Evolutionary conservation across 2,113 vertebrate species (phyloP), one percentile per base, ranked within the genome.

Genomic region (Scophthalmus maximus): DNA sequence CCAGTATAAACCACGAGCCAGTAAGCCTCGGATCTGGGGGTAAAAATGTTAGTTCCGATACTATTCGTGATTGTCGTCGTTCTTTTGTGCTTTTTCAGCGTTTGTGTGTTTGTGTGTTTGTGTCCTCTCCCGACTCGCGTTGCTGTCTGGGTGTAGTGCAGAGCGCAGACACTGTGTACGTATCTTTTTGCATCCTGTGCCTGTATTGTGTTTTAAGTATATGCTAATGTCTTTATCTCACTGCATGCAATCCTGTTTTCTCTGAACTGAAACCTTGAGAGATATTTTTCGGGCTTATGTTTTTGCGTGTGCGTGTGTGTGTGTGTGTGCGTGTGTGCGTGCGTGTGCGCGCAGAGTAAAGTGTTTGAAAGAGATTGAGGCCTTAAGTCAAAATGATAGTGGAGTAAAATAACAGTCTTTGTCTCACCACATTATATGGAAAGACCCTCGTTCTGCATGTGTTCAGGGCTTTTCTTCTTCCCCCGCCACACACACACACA

Each of bases 201-300:
- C 47, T 81, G 63, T 40, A 78, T 82, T 87, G 73, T 81, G 67
- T 80, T 83, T 81, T 83, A 88, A 85, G 60, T 57, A 51, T 79
- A 89, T 87, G 87, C 76, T 82, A 84, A 87, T 90, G 87, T 88
- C 80, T 83, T 86, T 87, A 89, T 89, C 78, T 77, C 67, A 57
- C 65, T 85, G 70, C 67, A 82, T 85, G 77, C 83, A 61, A 84
- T 86, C 80, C 78, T 59, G 34, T 82, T 89, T 83, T 76, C 17
- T 78, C 60, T 34, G 69, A 66, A 66, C 69, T 63, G 49, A 73
- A 86, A 83, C 79, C 65, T 78, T 52, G 34, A 76, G 60, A 75
- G 40, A 82, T 83, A 14, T 81, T 68, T 87, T 80, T 76, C 47
- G 57, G 74, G 47, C 64, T 68, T 70, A 5, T 22, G n/a, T 23